phyloP scores from a whole-genome alignment of 2,888 invertebrate genomes.

The Sinhomidia bicolor region DNA sequence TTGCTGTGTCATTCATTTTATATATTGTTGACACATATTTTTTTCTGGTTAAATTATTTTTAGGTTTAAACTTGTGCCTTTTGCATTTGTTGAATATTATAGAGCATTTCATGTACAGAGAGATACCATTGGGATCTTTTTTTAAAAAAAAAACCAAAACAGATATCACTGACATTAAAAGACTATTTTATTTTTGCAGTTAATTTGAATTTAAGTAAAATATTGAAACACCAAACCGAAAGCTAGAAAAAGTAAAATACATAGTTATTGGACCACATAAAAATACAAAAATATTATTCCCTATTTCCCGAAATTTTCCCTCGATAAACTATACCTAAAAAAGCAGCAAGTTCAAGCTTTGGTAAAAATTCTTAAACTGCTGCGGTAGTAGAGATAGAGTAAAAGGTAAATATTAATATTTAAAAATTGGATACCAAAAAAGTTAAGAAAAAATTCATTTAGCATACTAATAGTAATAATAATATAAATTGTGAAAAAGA shows the following conservation, averaged over 20 bases:
- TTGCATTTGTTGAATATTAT: slow-evolving; percentile 22
- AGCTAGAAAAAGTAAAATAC: slow-evolving; percentile 35
- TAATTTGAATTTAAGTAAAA: neutral
- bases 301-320: neutral
- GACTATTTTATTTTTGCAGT: neutral
- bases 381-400: neutral
- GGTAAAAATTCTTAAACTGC: slow-evolving; percentile 1
- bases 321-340: slow-evolving; percentile 29
- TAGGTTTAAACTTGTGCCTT: slow-evolving; percentile 34
- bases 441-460: neutral
- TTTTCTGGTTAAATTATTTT: neutral
- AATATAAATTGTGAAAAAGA: slow-evolving; percentile 3
- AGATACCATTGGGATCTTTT: neutral
- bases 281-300: slow-evolving; percentile 71
- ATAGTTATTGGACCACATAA: slow-evolving; percentile 57
- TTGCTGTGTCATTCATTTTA: neutral
- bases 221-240: neutral
- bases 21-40: neutral
- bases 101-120: neutral
- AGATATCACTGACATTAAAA: neutral
- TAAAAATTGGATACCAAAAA: slow-evolving; percentile 27
- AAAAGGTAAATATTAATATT: neutral
- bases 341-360: neutral
- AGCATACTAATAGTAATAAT: neutral
- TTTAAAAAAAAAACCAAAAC: neutral